Base-by-base conservation (phyloP, 2,888 invertebrate species). In the Drosophila prostipennis region DNA sequence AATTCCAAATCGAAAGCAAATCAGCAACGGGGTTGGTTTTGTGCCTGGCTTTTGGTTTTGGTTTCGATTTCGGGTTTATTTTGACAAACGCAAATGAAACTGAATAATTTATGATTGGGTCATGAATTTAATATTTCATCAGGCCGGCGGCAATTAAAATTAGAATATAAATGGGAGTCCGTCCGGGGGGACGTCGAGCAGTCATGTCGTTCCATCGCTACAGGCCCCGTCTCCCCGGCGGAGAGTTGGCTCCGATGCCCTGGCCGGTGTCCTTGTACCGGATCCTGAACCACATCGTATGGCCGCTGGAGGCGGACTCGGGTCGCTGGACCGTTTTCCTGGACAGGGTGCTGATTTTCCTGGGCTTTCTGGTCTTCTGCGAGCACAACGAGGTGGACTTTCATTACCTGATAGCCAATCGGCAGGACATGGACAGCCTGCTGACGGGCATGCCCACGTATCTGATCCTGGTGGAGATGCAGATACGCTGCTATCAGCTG, bases 301-400 rank as follows among this genome's bases (percentile, higher is more conserved):
- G 90, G 90, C 90, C 90, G 0, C 71, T 90, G 45, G 89, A 85
- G 48, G 89, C 88, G 63, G 60, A 55, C 8, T 77, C 48, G 7
- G 59, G 74, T 16, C 34, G 45, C 0, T 42, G 56, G n/a, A 32
- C n/a, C 11, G n/a, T 74, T 3, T 13, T 68, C 1, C 3, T 79
- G 0, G 89, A 89, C 46, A 64, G 77, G 1, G 37, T 80, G 5
- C 0, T 60, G 0, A 77, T 81, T 32, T 40, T 78, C 32, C 7
- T 83, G 0, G 80, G 77, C 3, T 81, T 84, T 51, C 34, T 86
- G 1, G 40, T 79, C 0, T 89, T 80, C 34, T 14, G 76, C 6
- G 53, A 78, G 16, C 78, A 79, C 57, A 78, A 81, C 57, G 89
- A 85, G 23, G 90, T 81, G 26, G 87, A 90, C 42, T 45, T 81